A percentile compares a stretch with the other conserved stretches of the same genome.
phyloP scores from a whole-genome alignment of 2,888 invertebrate species.

The Tetheella fluctuosa region DNA sequence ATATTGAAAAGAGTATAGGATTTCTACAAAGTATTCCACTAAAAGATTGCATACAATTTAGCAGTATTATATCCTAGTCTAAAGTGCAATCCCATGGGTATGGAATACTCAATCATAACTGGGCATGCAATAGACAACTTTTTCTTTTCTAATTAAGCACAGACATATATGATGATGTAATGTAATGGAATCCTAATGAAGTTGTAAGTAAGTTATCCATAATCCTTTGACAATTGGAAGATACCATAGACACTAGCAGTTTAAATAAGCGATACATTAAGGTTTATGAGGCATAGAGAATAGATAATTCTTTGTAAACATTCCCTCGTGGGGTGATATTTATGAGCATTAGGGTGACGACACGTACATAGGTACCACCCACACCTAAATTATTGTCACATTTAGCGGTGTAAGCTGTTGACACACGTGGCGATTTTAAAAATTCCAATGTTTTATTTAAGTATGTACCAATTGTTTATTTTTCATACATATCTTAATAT shows the following conservation, averaged over 20 bases:
- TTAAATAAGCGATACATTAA: conserved; percentile 62
- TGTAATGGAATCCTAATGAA: not conserved
- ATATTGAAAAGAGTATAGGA: no score
- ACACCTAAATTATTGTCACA: conserved; percentile 52
- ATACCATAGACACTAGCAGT: conserved; percentile 48
- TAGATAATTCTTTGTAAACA: conserved; percentile 55
- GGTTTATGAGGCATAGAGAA: conserved; percentile 64
- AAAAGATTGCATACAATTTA: no score
- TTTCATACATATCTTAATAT: no score
- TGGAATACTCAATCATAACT: not conserved
- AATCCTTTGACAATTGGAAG: conserved; percentile 21
- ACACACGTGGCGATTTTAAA: conserved; percentile 13
- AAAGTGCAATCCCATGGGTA: no score
- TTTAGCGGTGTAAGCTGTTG: conserved; percentile 32
- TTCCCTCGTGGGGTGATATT: conserved; percentile 48
- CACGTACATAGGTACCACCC: conserved; percentile 38
- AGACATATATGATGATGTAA: not conserved
- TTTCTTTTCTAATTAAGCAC: not conserved
- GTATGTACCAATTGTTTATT: no score
- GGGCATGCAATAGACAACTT: not conserved
- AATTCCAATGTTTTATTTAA: no score
- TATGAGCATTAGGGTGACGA: conserved; percentile 46
- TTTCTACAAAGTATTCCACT: no score
- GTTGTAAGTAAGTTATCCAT: conserved; percentile 15
- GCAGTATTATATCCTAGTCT: no score